Evolutionary conservation across 2,113 vertebrate species (phyloP).

Genomic region (Verasper variegatus): DNA sequence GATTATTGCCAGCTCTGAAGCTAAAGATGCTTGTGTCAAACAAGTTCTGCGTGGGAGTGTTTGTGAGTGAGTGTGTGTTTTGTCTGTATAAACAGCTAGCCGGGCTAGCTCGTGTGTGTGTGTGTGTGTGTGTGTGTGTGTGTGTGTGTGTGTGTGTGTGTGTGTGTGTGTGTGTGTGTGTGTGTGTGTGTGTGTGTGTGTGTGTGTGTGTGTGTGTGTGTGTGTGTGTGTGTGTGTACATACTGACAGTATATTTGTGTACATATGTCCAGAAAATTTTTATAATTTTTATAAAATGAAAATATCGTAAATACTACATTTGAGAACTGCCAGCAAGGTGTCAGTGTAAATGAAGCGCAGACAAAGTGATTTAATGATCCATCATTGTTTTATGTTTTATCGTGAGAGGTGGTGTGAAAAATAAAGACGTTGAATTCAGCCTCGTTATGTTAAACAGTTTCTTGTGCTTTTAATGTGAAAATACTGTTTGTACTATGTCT

Average conservation of each 20-base stretch:
- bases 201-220: too few relatives aligned
- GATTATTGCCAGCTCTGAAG: slow-evolving; percentile 54
- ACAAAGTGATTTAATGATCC: slow-evolving; percentile 60
- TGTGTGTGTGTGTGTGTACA: slow-evolving; percentile 59
- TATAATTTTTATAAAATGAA: slow-evolving; percentile 81
- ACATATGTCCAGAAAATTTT: slow-evolving; percentile 73
- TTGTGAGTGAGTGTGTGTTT: not conserved
- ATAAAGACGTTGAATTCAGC: slow-evolving; percentile 55
- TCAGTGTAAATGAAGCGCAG: slow-evolving; percentile 72
- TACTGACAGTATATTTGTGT: slow-evolving; percentile 70
- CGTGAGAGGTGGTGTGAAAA: slow-evolving; percentile 71
- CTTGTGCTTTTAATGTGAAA: not conserved
- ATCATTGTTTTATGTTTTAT: slow-evolving; percentile 62
- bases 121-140: too few relatives aligned
- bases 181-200: too few relatives aligned
- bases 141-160: too few relatives aligned
- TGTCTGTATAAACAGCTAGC: slow-evolving; percentile 59
- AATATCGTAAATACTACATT: slow-evolving; percentile 70
- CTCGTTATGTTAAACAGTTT: not conserved
- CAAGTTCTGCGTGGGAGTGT: slow-evolving; percentile 24
- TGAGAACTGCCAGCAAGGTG: slow-evolving; percentile 54
- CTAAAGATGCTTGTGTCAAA: slow-evolving; percentile 54
- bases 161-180: too few relatives aligned
- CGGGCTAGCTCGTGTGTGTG: slow-evolving; percentile 66
- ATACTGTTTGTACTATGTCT: too few relatives aligned